A percentile compares a stretch with the other conserved stretches of the same genome.
These are phyloP conservation scores for Ariopsis seemanni DNA, from an alignment of 2,113 vertebrate genomes.

Conservation along the genomic window DNA sequence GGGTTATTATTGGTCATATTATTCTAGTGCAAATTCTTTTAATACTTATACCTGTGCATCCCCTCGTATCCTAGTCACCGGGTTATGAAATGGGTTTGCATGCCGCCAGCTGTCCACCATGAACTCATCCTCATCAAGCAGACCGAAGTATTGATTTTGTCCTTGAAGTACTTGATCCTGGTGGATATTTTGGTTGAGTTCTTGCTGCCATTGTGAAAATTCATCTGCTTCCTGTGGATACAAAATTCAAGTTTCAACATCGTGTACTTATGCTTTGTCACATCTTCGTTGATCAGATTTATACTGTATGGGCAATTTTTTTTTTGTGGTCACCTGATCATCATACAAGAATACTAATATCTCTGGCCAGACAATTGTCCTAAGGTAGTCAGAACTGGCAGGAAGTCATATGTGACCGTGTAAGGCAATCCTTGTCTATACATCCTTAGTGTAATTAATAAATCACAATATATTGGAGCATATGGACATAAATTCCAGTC, in stretches of 20 bases:
- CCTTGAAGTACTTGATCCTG: conserved; percentile 46
- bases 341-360: not conserved
- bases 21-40: not conserved
- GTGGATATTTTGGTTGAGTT: not conserved
- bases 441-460: not conserved
- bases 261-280: no score
- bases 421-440: no score
- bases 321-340: not conserved
- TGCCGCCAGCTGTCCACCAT: conserved; percentile 37
- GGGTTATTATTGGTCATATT: not conserved
- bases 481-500: not conserved
- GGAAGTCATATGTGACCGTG: no score
- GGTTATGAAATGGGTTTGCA: conserved; percentile 36
- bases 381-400: no score
- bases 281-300: not conserved
- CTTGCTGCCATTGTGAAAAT: conserved; percentile 32
- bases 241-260: not conserved
- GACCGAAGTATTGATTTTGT: conserved; percentile 15
- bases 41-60: conserved; percentile 48
- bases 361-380: not conserved
- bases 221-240: conserved; percentile 46
- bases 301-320: not conserved
- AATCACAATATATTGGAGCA: not conserved
- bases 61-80: conserved; percentile 1
- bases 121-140: conserved; percentile 43